These are phyloP conservation scores for Caenorhabditis virilis DNA, from an alignment of 2,888 invertebrate species.

Conservation along the genomic window DNA sequence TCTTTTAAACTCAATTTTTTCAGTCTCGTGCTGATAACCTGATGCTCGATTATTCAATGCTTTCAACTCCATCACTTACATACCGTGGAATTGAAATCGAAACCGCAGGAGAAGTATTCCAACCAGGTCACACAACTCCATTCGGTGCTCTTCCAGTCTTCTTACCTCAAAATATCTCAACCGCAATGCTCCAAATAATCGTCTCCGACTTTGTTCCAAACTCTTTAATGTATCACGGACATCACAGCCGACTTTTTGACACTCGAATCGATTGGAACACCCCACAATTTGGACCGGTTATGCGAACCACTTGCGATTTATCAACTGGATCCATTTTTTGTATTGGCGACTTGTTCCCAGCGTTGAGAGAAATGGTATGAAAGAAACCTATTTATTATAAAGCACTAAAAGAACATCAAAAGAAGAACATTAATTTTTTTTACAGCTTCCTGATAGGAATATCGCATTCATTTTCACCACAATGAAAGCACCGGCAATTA, in stretches of 20 bases:
- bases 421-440: background rate
- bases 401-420: background rate
- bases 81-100: conserved; percentile 57
- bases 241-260: conserved; percentile 64
- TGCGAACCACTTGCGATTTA: conserved; percentile 63
- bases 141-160: conserved; percentile 47
- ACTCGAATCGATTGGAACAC: conserved; percentile 65
- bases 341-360: conserved; percentile 66
- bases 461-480: conserved; percentile 54
- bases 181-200: conserved; percentile 51
- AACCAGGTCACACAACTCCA: conserved; percentile 39
- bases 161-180: conserved; percentile 19
- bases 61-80: conserved; percentile 43
- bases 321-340: conserved; percentile 63
- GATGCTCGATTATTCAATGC: conserved; percentile 61
- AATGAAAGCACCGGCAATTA: conserved; percentile 43
- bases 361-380: conserved; percentile 48
- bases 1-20: conserved; percentile 27
- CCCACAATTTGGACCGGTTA: conserved; percentile 66
- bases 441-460: conserved; percentile 56
- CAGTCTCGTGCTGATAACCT: conserved; percentile 60
- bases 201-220: conserved; percentile 66
- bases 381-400: background rate
- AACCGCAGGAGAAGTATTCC: conserved; percentile 55
- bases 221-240: conserved; percentile 66